Evolutionary conservation across 2,113 vertebrate species (phyloP).

Genomic region (Tinamus guttatus): DNA sequence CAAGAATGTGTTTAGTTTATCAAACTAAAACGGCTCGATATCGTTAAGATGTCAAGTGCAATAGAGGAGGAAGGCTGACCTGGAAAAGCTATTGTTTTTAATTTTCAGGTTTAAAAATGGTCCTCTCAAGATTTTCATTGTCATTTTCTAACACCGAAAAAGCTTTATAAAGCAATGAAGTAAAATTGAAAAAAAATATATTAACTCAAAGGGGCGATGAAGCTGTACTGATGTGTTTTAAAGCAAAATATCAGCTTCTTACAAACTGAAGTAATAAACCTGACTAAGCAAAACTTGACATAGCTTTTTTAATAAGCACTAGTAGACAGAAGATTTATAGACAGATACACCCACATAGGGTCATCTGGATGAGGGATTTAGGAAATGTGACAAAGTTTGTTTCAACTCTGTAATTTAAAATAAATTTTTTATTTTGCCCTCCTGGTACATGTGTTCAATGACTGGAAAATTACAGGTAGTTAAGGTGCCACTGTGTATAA

Average conservation of each 20-base stretch:
- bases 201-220: neutral
- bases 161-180: slow-evolving; percentile 1
- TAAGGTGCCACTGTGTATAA: slow-evolving; percentile 70
- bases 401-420: slow-evolving; percentile 69
- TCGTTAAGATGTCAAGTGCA: neutral
- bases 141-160: neutral
- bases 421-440: slow-evolving; percentile 73
- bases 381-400: slow-evolving; percentile 56
- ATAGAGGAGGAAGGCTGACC: slow-evolving; percentile 18
- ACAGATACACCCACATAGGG: neutral
- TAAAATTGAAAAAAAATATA: neutral
- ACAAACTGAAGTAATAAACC: slow-evolving; percentile 25
- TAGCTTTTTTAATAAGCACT: slow-evolving; percentile 6
- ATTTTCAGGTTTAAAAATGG: neutral
- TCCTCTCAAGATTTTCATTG: neutral
- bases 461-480: slow-evolving; percentile 73
- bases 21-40: neutral
- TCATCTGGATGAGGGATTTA: slow-evolving; percentile 27
- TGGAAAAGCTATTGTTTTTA: slow-evolving; percentile 26
- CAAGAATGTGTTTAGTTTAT: slow-evolving; percentile 17
- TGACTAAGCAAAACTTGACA: slow-evolving; percentile 16
- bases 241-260: slow-evolving; percentile 2
- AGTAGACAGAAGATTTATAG: slow-evolving; percentile 29
- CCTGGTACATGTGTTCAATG: slow-evolving; percentile 64
- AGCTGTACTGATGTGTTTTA: slow-evolving; percentile 5